Evolutionary conservation across 2,113 vertebrate species (phyloP).

Genomic region (Apeltes quadracus): DNA sequence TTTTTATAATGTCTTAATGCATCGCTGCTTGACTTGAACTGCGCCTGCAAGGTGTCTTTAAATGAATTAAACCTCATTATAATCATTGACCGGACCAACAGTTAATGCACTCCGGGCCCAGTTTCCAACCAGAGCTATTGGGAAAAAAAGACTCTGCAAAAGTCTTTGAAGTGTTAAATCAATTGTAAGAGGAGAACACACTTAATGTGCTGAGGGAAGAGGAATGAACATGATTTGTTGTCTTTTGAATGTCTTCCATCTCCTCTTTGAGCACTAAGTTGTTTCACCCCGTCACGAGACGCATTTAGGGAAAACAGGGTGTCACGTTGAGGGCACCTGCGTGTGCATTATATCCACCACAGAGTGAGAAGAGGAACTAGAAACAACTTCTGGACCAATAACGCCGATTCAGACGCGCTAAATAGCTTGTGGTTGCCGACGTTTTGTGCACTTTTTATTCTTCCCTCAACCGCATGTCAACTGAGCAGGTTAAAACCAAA

Average conservation of each 20-base stretch:
- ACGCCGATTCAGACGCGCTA: background rate
- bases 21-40: background rate
- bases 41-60: background rate
- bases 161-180: conserved; percentile 54
- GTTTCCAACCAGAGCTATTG: too few relatives aligned
- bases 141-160: too few relatives aligned
- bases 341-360: conserved; percentile 16
- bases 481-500: conserved; percentile 3
- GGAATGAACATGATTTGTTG: conserved; percentile 15
- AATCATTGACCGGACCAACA: conserved; percentile 18
- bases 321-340: conserved; percentile 8
- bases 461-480: background rate
- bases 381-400: background rate
- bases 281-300: conserved; percentile 24
- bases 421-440: background rate
- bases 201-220: conserved; percentile 20
- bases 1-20: background rate
- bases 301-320: background rate
- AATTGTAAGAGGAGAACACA: conserved; percentile 4
- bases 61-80: background rate
- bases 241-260: background rate
- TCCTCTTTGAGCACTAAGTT: background rate
- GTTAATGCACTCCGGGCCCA: background rate
- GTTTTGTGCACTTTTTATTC: conserved; percentile 1
- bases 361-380: conserved; percentile 17